Base-by-base conservation (phyloP, 2,888 invertebrate genomes). In the Eupithecia insigniata region DNA sequence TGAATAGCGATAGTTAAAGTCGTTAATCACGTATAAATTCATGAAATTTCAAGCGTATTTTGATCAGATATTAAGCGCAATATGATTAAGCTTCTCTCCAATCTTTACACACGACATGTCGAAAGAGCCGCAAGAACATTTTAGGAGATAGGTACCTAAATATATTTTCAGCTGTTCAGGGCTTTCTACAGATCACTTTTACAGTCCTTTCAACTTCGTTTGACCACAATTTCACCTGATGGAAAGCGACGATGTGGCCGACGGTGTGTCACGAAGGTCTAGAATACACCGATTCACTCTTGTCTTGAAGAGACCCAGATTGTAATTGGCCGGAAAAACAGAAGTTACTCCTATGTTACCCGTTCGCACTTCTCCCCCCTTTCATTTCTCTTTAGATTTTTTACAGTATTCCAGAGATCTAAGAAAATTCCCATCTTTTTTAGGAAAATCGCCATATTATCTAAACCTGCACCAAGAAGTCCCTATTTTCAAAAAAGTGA, bases 71-170 rank as follows among this genome's bases (percentile, higher is more conserved):
- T 58, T 30, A 61, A 71, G 65, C 46, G 64, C 62, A 51, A 60
- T 60, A 58, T 28, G 7, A 28, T 16, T 28, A 26, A 58, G 51
- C 60, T 18, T 67, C 12, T 18, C 55, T 58, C 30, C 46, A 51
- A 61, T n/a, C 32, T 55, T 62, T 12, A 51, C 4, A 51, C n/a
- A 62, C 39, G 36, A 58, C 12, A 67, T 30, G 34, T 46, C 67
- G 69, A 10, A 66, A 60, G 34, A 70, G n/a, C 60, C 67, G 46
- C 67, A 70, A 39, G 22, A 51, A 51, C 2, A 51, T 51, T 51
- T 36, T 64, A 61, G 22, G 32, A 32, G n/a, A n/a, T 36, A 36
- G 34, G 10, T 39, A 39, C 2, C 0, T 55, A 22, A 16, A 14
- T 14, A 28, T 43, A 18, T 43, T n/a, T 43, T 43, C 28, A 51